phyloP scores from a whole-genome alignment of 2,797 vertebrate genomes.

The Cephalopachus bancanus region DNA sequence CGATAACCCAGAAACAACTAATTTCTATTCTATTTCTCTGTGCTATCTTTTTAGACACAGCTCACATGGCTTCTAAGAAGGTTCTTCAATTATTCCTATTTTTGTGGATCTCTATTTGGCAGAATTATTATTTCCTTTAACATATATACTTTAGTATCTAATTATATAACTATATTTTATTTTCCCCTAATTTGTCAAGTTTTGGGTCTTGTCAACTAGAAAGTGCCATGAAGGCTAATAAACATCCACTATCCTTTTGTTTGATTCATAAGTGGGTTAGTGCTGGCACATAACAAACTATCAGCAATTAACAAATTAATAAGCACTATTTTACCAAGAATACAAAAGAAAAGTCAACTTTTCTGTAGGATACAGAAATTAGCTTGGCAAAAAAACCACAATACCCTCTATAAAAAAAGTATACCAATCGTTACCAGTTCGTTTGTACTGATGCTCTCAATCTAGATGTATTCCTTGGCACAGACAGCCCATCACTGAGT shows the following conservation, averaged over 20 bases:
- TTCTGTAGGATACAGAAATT: background rate
- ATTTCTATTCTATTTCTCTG: background rate
- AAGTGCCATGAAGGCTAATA: background rate
- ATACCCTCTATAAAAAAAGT: background rate
- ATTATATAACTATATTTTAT: background rate
- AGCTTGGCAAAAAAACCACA: background rate
- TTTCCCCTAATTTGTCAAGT: conserved; percentile 28
- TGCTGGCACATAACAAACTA: background rate
- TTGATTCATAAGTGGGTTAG: background rate
- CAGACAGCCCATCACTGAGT: background rate
- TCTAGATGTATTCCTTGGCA: background rate
- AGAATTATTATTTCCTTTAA: background rate
- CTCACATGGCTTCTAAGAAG: background rate
- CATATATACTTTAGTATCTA: background rate
- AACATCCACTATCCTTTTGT: background rate
- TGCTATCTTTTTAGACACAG: background rate
- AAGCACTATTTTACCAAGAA: background rate
- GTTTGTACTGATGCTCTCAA: background rate
- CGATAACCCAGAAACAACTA: background rate
- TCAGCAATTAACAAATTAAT: background rate
- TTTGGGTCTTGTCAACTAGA: background rate
- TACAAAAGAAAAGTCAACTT: background rate
- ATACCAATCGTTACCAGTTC: background rate
- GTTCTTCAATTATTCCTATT: background rate
- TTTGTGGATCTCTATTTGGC: background rate